These are phyloP conservation scores for Cheilosia grossa DNA, from an alignment of 2,888 invertebrate genomes.

Conservation along the genomic window DNA sequence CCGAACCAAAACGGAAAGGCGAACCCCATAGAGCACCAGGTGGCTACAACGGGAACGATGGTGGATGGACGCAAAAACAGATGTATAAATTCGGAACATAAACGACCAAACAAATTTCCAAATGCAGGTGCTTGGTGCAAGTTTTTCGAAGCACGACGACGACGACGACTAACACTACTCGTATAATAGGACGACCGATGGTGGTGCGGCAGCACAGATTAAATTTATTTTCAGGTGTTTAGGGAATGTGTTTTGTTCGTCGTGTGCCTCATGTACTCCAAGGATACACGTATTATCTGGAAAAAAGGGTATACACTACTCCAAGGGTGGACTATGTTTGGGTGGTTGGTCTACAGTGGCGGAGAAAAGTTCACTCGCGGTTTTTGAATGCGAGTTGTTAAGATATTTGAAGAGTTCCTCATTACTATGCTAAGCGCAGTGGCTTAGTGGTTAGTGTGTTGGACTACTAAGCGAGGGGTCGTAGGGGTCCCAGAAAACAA, in stretches of 20 bases:
- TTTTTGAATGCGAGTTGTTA: background rate
- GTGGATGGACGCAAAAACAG: constrained; percentile 58
- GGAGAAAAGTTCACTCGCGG: constrained; percentile 5
- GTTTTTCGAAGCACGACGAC: constrained; percentile 66
- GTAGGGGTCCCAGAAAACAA: too few relatives aligned
- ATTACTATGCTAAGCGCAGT: too few relatives aligned
- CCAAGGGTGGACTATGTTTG: constrained; percentile 4
- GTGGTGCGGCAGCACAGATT: constrained; percentile 75
- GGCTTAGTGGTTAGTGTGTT: too few relatives aligned
- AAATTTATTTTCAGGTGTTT: constrained; percentile 77
- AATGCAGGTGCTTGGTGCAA: constrained; percentile 73
- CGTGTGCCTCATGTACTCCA: constrained; percentile 61
- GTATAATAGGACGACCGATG: constrained; percentile 11
- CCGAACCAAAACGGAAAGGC: constrained; percentile 60
- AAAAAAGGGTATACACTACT: constrained; percentile 22
- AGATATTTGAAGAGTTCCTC: background rate
- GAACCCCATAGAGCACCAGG: background rate
- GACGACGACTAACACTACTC: constrained; percentile 4
- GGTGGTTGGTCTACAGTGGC: constrained; percentile 32
- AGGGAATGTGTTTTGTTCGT: constrained; percentile 75
- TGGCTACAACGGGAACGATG: constrained; percentile 13
- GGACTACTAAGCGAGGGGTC: too few relatives aligned
- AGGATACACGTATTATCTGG: constrained; percentile 66
- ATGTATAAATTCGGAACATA: constrained; percentile 72
- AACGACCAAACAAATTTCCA: constrained; percentile 74